Evolutionary conservation across 2,113 vertebrate genomes (phyloP).

Genomic region (Upupa epops): DNA sequence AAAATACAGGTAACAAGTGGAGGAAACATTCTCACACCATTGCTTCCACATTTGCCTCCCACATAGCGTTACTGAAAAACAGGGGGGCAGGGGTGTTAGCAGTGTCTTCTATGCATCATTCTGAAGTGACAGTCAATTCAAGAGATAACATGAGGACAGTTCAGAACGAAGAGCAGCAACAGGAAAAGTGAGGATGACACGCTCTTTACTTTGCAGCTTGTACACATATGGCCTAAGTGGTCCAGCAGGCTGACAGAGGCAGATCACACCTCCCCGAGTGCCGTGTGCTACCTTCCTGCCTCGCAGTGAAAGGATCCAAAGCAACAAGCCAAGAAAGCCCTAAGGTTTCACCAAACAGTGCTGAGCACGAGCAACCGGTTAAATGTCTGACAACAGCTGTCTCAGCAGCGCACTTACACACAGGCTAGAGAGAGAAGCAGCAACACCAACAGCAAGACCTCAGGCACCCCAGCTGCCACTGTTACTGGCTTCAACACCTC

Average conservation of each 20-base stretch:
- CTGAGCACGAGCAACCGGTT: neutral
- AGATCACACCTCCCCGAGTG: rapidly evolving
- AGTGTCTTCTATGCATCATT: neutral
- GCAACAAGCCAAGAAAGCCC: neutral
- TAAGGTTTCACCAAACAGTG: rapidly evolving
- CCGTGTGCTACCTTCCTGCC: neutral
- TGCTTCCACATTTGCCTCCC: neutral
- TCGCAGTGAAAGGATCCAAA: neutral
- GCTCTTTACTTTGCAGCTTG: neutral
- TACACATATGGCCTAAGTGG: neutral
- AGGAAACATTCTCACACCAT: neutral
- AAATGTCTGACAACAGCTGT: neutral
- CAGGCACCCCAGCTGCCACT: neutral
- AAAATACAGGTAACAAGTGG: neutral
- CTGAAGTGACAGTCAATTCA: neutral
- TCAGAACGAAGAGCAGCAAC: neutral
- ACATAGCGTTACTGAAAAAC: too few species aligned
- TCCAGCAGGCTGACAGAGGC: neutral
- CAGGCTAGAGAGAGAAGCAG: neutral
- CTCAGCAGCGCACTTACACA: neutral
- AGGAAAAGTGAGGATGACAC: neutral
- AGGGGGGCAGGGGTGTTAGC: neutral
- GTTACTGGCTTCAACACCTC: neutral
- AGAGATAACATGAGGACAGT: neutral
- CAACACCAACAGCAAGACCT: neutral